phyloP scores from a whole-genome alignment of 2,113 vertebrate species.

The Crotalus helleri region DNA sequence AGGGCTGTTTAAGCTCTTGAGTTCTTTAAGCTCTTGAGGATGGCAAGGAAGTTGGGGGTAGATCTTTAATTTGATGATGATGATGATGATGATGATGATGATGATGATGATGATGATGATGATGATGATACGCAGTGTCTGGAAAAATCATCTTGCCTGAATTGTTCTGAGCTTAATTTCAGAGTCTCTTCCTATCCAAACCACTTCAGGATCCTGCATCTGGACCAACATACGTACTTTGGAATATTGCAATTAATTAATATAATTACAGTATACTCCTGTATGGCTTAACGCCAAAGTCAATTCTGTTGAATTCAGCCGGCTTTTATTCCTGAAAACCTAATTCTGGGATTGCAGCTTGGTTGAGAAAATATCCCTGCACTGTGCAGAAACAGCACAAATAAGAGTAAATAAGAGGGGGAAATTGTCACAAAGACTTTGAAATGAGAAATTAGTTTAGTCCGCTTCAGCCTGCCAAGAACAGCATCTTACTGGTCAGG shows the following conservation, averaged over 20 bases:
- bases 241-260: neutral
- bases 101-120: too few relatives aligned
- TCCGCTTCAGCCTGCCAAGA: neutral
- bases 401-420: neutral
- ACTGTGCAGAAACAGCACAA: neutral
- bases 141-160: neutral
- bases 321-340: neutral
- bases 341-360: neutral
- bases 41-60: too few relatives aligned
- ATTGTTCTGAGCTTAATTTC: neutral
- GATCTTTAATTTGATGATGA: too few relatives aligned
- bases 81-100: too few relatives aligned
- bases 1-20: too few relatives aligned
- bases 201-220: neutral
- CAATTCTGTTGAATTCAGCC: neutral
- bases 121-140: too few relatives aligned
- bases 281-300: neutral
- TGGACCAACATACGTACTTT: neutral
- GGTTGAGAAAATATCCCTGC: neutral
- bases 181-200: neutral
- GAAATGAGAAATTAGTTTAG: neutral
- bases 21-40: too few relatives aligned
- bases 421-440: neutral
- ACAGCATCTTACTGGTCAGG: conserved; percentile 18
- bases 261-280: neutral